phyloP scores from a whole-genome alignment of 2,888 invertebrate species.

The Hyalella azteca region DNA sequence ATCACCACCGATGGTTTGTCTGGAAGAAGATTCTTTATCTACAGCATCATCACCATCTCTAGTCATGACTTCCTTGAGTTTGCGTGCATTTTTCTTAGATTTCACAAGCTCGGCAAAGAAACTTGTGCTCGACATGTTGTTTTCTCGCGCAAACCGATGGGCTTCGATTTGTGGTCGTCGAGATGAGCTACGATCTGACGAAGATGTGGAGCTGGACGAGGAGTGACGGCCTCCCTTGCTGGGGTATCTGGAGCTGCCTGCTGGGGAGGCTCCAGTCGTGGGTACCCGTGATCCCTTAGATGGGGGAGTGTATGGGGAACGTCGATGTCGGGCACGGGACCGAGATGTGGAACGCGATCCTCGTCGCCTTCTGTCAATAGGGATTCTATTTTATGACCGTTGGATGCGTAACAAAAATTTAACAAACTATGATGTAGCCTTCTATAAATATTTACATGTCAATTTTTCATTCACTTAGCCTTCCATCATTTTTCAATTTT shows the following conservation, averaged over 20 bases:
- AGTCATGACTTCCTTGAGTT: slow-evolving; percentile 50
- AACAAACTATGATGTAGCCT: too few relatives aligned
- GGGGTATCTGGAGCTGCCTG: slow-evolving; percentile 31
- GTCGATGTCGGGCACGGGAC: slow-evolving; percentile 40
- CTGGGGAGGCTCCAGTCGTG: background rate
- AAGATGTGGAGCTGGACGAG: slow-evolving; percentile 42
- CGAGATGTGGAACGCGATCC: slow-evolving; percentile 8
- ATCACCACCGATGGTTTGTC: slow-evolving; percentile 48
- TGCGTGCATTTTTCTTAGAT: slow-evolving; percentile 67
- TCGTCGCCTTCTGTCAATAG: background rate
- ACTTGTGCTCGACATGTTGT: slow-evolving; percentile 87
- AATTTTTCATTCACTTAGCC: too few relatives aligned
- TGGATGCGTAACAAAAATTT: too few relatives aligned
- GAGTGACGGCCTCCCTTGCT: slow-evolving; percentile 39
- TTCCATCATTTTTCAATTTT: too few relatives aligned
- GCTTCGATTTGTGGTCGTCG: slow-evolving; percentile 10
- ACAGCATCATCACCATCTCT: slow-evolving; percentile 10
- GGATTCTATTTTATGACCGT: background rate
- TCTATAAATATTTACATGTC: too few relatives aligned
- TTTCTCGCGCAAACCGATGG: slow-evolving; percentile 61
- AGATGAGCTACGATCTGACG: slow-evolving; percentile 40
- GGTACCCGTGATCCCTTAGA: slow-evolving; percentile 5
- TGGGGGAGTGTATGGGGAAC: slow-evolving; percentile 40
- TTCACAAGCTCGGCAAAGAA: slow-evolving; percentile 88
- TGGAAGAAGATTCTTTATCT: slow-evolving; percentile 45